Evolutionary conservation across 2,888 invertebrate species (phyloP).

Genomic region (Cephus pygmeus): DNA sequence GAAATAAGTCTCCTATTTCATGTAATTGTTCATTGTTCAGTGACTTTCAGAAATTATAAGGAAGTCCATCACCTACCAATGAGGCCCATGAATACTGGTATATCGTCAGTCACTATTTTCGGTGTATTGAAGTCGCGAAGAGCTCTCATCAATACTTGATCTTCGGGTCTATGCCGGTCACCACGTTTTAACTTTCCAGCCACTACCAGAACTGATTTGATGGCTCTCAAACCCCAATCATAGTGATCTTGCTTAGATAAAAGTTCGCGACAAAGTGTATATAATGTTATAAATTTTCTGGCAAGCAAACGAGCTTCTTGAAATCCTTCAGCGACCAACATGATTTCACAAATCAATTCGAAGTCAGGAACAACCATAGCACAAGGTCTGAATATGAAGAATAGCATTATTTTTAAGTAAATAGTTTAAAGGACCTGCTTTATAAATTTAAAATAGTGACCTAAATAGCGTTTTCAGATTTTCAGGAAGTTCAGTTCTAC

Average conservation of each 20-base stretch:
- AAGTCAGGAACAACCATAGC: slow-evolving; percentile 98
- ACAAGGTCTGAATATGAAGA: slow-evolving; percentile 77
- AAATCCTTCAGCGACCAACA: slow-evolving; percentile 96
- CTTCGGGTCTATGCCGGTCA: slow-evolving; percentile 83
- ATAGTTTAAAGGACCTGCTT: not conserved
- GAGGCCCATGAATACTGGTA: slow-evolving; percentile 92
- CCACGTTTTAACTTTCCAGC: slow-evolving; percentile 90
- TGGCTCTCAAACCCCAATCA: slow-evolving; percentile 95
- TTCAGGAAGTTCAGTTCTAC: slow-evolving; percentile 89
- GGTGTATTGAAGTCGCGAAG: slow-evolving; percentile 94
- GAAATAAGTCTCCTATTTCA: slow-evolving; percentile 79
- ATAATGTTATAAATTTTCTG: slow-evolving; percentile 93
- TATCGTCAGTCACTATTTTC: slow-evolving; percentile 93
- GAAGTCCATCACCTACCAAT: slow-evolving; percentile 71
- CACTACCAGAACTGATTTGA: slow-evolving; percentile 94
- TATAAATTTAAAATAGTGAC: slow-evolving; percentile 35
- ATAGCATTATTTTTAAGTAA: not conserved
- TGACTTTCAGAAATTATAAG: not conserved
- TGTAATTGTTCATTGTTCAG: not conserved
- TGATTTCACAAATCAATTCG: slow-evolving; percentile 95
- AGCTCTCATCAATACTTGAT: slow-evolving; percentile 94
- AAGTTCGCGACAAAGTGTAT: slow-evolving; percentile 89
- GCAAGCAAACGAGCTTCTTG: slow-evolving; percentile 90
- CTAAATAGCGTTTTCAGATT: slow-evolving; percentile 73
- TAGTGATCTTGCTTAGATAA: slow-evolving; percentile 96